A percentile compares a stretch with the other conserved stretches of the same genome.
These are phyloP conservation scores for Oreocharis arfaki DNA, from an alignment of 2,113 vertebrate genomes.

Conservation along the genomic window DNA sequence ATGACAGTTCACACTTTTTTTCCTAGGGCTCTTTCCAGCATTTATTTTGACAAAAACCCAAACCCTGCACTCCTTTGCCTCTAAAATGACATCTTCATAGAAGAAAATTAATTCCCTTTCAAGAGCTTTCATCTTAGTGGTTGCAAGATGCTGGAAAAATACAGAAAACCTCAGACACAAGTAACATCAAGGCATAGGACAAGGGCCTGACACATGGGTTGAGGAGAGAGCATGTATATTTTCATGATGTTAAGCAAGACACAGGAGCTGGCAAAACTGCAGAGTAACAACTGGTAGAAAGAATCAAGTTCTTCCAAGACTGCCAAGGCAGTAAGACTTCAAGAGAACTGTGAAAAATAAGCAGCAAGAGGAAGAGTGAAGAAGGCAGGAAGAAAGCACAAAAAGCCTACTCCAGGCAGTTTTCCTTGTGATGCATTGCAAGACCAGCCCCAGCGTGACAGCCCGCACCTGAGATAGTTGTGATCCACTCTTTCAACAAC, in stretches of 20 bases:
- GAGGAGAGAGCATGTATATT: background rate
- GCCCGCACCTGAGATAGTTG: conserved; percentile 82
- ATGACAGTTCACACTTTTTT: background rate
- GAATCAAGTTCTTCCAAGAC: background rate
- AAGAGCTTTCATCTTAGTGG: background rate
- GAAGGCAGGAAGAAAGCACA: background rate
- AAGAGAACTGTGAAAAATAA: background rate
- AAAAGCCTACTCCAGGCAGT: background rate
- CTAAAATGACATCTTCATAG: background rate
- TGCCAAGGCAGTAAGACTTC: background rate
- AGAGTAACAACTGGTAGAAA: background rate
- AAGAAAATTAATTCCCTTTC: background rate
- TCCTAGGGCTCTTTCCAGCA: background rate
- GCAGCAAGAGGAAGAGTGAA: background rate
- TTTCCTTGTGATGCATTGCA: background rate
- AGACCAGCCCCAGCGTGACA: background rate
- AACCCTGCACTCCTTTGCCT: background rate
- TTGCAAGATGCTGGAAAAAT: background rate
- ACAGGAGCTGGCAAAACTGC: background rate
- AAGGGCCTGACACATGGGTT: background rate
- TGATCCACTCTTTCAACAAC: conserved; percentile 92
- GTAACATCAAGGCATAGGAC: background rate
- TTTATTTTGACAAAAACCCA: background rate
- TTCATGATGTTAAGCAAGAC: background rate
- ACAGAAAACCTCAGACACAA: background rate